phyloP scores from a whole-genome alignment of 2,797 vertebrate species.

The Neoniphon sammara region DNA sequence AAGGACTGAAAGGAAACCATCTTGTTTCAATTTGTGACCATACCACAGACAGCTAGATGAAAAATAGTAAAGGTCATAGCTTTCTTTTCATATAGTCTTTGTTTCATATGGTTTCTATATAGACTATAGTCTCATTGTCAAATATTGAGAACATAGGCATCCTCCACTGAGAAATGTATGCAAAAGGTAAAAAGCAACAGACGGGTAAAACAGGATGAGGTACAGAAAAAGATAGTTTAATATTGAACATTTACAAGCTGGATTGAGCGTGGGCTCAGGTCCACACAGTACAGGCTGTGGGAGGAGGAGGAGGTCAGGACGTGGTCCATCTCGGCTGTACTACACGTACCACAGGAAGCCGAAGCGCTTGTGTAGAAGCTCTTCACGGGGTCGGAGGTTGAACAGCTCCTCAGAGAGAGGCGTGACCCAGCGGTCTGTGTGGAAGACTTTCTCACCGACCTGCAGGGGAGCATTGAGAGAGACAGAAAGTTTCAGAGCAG shows the following conservation, averaged over 20 bases:
- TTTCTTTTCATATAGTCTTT: too few species aligned
- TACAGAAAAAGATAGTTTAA: constrained; percentile 81
- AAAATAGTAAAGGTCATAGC: too few species aligned
- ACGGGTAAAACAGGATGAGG: constrained; percentile 28
- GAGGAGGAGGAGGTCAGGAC: constrained; percentile 1
- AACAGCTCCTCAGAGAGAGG: constrained; percentile 85
- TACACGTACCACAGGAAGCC: constrained; percentile 86
- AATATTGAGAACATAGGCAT: too few species aligned
- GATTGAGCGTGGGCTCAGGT: constrained; percentile 24
- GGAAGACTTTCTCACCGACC: constrained; percentile 89
- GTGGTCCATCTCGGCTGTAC: accelerated
- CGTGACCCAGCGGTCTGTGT: constrained; percentile 90
- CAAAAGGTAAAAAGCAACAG: not conserved
- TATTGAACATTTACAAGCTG: constrained; percentile 82
- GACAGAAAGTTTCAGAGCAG: too few species aligned
- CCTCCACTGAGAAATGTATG: too few species aligned
- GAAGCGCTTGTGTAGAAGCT: constrained; percentile 77
- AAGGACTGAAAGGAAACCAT: too few species aligned
- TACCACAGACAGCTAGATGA: too few species aligned
- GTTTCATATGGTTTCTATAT: too few species aligned
- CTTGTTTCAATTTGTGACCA: too few species aligned
- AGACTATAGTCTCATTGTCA: too few species aligned
- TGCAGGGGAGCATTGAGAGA: constrained; percentile 45
- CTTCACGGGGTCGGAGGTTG: constrained; percentile 81
- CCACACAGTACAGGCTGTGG: constrained; percentile 3